A percentile compares a stretch with the other conserved stretches of the same genome.
phyloP scores from a whole-genome alignment of 2,888 invertebrate species.

The Deroplatys truncata region DNA sequence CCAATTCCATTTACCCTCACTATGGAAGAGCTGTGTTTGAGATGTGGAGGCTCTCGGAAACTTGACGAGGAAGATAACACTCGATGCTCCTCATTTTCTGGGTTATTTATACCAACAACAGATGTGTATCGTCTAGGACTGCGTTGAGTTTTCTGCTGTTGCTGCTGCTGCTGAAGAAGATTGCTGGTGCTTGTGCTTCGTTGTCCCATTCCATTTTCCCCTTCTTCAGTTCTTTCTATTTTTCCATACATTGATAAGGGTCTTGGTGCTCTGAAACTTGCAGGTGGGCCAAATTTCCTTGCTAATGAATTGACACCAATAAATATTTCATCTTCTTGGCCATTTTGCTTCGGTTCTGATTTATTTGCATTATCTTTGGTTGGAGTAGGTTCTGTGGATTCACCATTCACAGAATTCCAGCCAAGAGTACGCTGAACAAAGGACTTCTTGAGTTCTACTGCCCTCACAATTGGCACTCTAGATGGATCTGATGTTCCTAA shows the following conservation, averaged over 20 bases:
- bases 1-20: conserved; percentile 13
- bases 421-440: conserved; percentile 33
- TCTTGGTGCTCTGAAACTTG: background rate
- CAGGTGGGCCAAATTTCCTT: background rate
- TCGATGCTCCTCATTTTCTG: background rate
- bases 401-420: background rate
- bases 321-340: background rate
- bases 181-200: background rate
- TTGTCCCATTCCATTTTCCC: background rate
- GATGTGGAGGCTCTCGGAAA: background rate
- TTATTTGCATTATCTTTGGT: background rate
- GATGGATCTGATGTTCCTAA: conserved; percentile 36
- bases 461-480: conserved; percentile 47
- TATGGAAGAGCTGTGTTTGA: background rate
- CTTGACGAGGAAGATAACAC: background rate
- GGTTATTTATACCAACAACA: conserved; percentile 26
- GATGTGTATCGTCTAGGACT: conserved; percentile 24
- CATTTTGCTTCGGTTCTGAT: background rate
- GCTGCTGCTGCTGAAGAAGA: background rate
- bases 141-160: background rate
- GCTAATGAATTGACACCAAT: conserved; percentile 1
- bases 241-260: background rate
- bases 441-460: conserved; percentile 50
- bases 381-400: background rate
- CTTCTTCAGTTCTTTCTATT: background rate